A percentile compares a stretch with the other conserved stretches of the same genome.
Conservation (phyloP, 1,140 invertebrate genomes). For the Colletes latitarsis region DNA sequence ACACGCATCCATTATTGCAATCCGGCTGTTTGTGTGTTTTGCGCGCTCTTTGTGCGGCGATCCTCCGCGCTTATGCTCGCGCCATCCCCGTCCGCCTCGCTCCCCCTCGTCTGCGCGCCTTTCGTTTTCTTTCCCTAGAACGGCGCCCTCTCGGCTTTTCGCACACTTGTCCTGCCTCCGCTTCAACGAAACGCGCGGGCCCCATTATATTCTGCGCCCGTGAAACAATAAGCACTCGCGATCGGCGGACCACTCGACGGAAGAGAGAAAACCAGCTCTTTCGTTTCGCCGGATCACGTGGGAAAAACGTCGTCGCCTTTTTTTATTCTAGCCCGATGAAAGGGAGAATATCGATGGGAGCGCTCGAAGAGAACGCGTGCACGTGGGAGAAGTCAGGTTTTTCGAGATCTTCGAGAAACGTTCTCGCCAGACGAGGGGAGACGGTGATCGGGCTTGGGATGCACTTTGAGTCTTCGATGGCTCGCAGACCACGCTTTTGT, state of each 20-base stretch:
- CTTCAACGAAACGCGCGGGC: conserved; percentile 44
- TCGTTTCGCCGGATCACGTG: conserved; percentile 71
- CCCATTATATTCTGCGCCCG: conserved; percentile 64
- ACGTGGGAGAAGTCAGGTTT: conserved; percentile 30
- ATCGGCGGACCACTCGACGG: conserved; percentile 53
- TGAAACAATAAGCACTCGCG: conserved; percentile 72
- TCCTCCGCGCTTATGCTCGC: conserved; percentile 18
- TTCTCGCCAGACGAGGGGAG: background rate
- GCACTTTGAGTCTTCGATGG: background rate
- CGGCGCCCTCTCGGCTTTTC: conserved; percentile 59
- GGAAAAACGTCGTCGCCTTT: conserved; percentile 62
- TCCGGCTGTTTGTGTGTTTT: conserved; percentile 75
- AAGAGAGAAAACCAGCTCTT: conserved; percentile 55
- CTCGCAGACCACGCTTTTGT: background rate
- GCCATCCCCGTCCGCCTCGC: no score
- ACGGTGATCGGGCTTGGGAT: background rate
- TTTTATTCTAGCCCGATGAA: conserved; percentile 2
- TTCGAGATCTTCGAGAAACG: background rate
- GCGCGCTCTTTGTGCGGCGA: conserved; percentile 68
- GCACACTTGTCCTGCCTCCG: conserved; percentile 69
- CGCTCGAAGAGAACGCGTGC: background rate
- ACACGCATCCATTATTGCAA: conserved; percentile 78
- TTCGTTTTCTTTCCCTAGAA: conserved; percentile 33
- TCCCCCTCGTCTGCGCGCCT: conserved; percentile 40
- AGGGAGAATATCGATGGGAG: conserved; percentile 29